phyloP scores from a whole-genome alignment of 2,888 invertebrate genomes.

The Apotomis capreana region DNA sequence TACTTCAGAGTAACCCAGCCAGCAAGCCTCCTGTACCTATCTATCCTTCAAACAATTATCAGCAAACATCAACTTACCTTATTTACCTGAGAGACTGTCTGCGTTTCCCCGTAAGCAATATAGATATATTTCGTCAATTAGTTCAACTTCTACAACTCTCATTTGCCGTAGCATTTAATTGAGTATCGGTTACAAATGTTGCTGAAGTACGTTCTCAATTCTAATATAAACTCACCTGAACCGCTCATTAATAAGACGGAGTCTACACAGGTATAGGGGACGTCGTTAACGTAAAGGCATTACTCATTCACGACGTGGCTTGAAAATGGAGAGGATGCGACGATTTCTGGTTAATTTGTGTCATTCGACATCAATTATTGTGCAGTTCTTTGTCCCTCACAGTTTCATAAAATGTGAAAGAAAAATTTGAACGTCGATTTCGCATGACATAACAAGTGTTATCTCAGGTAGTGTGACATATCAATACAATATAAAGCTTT shows the following conservation, averaged over 20 bases:
- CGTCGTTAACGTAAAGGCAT: slow-evolving; percentile 64
- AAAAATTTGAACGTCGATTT: too few relatives aligned
- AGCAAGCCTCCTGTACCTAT: too few relatives aligned
- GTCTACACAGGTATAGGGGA: slow-evolving; percentile 28
- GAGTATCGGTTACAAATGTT: neutral
- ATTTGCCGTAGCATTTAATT: neutral
- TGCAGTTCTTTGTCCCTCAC: neutral
- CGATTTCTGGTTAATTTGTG: neutral
- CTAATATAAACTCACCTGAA: slow-evolving; percentile 19
- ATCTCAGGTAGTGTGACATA: too few relatives aligned
- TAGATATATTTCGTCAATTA: neutral
- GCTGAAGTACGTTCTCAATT: neutral
- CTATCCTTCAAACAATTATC: too few relatives aligned
- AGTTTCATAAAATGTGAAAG: too few relatives aligned
- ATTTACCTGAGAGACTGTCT: too few relatives aligned
- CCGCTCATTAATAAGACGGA: slow-evolving; percentile 32
- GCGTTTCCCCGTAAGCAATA: too few relatives aligned
- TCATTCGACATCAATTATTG: neutral
- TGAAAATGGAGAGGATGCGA: slow-evolving; percentile 52
- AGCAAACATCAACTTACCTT: too few relatives aligned
- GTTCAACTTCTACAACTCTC: neutral
- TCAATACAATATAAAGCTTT: too few relatives aligned
- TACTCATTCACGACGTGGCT: slow-evolving; percentile 56
- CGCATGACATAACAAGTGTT: too few relatives aligned
- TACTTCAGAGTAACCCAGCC: too few relatives aligned